Evolutionary conservation across 2,113 vertebrate species (phyloP).

Genomic region (Heterotis niloticus): DNA sequence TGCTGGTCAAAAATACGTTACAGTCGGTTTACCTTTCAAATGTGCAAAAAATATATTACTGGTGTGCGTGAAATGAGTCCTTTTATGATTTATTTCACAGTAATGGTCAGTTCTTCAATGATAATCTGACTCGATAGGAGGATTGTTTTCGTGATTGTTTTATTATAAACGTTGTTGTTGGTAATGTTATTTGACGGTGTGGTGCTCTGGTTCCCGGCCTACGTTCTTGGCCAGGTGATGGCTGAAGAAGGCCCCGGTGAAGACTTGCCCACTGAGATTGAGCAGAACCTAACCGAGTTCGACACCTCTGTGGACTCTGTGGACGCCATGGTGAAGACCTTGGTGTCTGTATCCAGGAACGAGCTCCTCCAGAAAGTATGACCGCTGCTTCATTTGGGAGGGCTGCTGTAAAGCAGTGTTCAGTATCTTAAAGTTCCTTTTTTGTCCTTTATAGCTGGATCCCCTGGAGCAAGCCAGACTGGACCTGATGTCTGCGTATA

Average conservation of each 20-base stretch:
- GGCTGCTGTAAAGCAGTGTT: neutral
- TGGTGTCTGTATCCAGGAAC: conserved; percentile 80
- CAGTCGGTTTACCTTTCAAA: too few relatives aligned
- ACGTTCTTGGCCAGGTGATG: conserved; percentile 42
- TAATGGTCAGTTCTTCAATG: too few relatives aligned
- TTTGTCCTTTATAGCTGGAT: conserved; percentile 68
- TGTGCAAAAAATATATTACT: neutral
- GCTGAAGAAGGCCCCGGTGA: conserved; percentile 60
- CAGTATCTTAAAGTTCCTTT: neutral
- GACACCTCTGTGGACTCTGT: conserved; percentile 75
- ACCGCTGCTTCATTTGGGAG: neutral
- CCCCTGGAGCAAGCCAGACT: conserved; percentile 93
- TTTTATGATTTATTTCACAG: neutral
- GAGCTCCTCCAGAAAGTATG: conserved; percentile 77
- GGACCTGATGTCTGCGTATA: conserved; percentile 89
- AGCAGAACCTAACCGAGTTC: conserved; percentile 78
- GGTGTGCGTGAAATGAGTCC: neutral
- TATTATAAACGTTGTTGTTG: neutral
- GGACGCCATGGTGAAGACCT: conserved; percentile 76
- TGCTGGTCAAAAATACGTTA: neutral
- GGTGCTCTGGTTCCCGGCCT: neutral
- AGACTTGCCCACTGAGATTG: conserved; percentile 89
- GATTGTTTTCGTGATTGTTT: neutral
- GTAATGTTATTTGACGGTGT: neutral
- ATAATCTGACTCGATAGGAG: neutral